phyloP scores from a whole-genome alignment of 2,797 vertebrate genomes.

The Heteromormyrus szaboi region DNA sequence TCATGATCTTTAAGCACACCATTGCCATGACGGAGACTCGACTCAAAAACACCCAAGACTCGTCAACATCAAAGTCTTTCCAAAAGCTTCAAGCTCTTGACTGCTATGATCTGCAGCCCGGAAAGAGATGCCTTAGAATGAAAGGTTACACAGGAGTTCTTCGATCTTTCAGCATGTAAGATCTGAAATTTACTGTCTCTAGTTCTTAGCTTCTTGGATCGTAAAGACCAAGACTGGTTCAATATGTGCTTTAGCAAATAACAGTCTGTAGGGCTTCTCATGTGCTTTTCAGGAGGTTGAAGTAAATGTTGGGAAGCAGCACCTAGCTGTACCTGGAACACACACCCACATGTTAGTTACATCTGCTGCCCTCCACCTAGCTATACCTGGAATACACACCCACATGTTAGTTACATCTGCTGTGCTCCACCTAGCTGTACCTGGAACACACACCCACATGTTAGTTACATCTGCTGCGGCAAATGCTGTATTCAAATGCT shows the following conservation, averaged over 20 bases:
- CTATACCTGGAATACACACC: neutral
- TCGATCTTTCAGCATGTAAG: conserved; percentile 20
- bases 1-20: conserved; percentile 19
- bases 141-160: neutral
- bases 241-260: neutral
- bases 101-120: conserved; percentile 24
- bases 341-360: neutral
- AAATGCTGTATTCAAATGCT: neutral
- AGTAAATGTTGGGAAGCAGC: neutral
- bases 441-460: neutral
- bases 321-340: neutral
- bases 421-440: neutral
- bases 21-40: conserved; percentile 25
- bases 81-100: conserved; percentile 34
- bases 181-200: neutral
- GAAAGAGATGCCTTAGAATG: conserved; percentile 11
- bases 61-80: conserved; percentile 42
- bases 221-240: neutral
- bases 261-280: neutral
- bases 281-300: neutral
- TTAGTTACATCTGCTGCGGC: neutral
- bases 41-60: conserved; percentile 36
- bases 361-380: neutral
- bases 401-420: neutral
- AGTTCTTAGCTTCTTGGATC: neutral